Base-by-base conservation (phyloP, 1,140 invertebrate species). In the Trichomalopsis sarcophagae region DNA sequence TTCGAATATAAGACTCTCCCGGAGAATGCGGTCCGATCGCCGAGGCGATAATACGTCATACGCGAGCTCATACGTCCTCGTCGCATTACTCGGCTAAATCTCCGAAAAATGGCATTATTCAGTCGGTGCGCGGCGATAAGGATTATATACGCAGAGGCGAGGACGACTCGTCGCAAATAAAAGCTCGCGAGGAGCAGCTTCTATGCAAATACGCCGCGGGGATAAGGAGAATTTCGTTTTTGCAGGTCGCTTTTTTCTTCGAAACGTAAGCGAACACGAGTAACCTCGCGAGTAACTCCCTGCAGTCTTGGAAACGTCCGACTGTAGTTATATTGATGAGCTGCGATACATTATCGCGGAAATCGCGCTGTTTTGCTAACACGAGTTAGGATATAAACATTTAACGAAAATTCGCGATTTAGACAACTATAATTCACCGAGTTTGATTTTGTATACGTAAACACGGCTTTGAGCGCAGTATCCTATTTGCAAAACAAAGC, bases 11-110 rank as follows among this genome's bases (percentile, higher is more conserved):
- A 87, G 87, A 89, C 87, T 89, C 88, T 85, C 87, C 87, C 87
- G 87, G 87, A 88, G 87, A 90, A 87, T 87, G 88, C 87, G 86
- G 87, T 86, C 88, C 89, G 91, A 91, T 91, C 89, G 87, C 10
- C 81, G 81, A 55, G 79, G 74, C 84, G 89, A 87, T 91, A 90
- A 44, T 90, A 88, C 88, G 90, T 92, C 90, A 89, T 90, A 89
- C 86, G 86, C 36, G 74, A 81, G 66, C 50, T 81, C 62, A 81
- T 81, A 40, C 21, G 44, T 81, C 40, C 36, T 5, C 66, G 80
- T 81, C 84, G 74, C 44, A 85, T 81, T 81, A 81, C 73, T 17
- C 78, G 55, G 80, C 47, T 77, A 82, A 81, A 81, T 23, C 84
- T 77, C 33, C 73, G 30, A 82, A 81, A 81, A 82, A 85, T 84